Conservation (phyloP, 2,113 vertebrate genomes). For the Hepsetus odoe region DNA sequence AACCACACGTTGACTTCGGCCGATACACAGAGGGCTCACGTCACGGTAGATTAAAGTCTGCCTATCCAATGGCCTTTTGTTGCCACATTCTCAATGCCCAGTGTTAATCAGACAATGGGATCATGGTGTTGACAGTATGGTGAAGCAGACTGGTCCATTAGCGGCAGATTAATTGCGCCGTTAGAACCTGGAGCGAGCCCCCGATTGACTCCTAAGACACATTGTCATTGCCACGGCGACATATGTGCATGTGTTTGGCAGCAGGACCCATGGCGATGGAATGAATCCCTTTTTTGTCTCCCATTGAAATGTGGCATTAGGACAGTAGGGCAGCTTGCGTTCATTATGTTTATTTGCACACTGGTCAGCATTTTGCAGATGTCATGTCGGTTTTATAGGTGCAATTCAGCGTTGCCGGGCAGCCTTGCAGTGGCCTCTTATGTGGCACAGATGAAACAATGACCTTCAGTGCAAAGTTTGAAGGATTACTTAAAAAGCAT, state of each 20-base stretch:
- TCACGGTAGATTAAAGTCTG: constrained; percentile 67
- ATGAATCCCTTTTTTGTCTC: constrained; percentile 52
- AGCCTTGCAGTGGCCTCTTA: background rate
- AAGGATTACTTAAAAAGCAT: background rate
- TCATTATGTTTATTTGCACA: constrained; percentile 47
- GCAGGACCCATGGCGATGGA: constrained; percentile 45
- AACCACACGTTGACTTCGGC: background rate
- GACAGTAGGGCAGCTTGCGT: constrained; percentile 46
- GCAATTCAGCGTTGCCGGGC: constrained; percentile 26
- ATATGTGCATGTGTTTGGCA: constrained; percentile 26
- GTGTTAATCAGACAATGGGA: constrained; percentile 69
- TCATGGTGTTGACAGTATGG: constrained; percentile 59
- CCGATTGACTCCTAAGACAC: constrained; percentile 49
- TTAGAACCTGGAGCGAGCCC: constrained; percentile 28
- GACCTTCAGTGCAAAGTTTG: background rate
- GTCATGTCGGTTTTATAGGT: constrained; percentile 27
- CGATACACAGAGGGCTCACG: constrained; percentile 55
- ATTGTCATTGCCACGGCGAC: constrained; percentile 52
- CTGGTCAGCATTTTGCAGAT: constrained; percentile 29
- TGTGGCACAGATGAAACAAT: background rate
- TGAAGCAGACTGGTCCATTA: constrained; percentile 57
- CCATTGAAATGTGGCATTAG: constrained; percentile 50
- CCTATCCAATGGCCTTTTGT: constrained; percentile 61
- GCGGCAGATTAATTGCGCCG: constrained; percentile 62
- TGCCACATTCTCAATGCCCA: constrained; percentile 65